Evolutionary conservation across 2,113 vertebrate genomes (phyloP).

Genomic region (Notiomystis cincta): DNA sequence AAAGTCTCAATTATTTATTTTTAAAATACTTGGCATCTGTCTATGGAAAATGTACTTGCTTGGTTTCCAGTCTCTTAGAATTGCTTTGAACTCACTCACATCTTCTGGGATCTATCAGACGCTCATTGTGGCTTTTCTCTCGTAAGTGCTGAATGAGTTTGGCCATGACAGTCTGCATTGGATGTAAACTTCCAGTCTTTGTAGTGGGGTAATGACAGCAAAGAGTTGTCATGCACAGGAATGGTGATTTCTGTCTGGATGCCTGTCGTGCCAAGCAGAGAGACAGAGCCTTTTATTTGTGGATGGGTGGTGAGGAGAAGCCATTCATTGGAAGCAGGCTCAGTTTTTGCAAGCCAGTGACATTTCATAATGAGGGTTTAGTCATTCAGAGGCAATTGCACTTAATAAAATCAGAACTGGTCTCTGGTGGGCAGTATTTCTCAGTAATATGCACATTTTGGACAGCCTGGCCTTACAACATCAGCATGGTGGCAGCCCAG

Average conservation of each 20-base stretch:
- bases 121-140: constrained; percentile 43
- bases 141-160: constrained; percentile 13
- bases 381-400: background rate
- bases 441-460: background rate
- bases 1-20: constrained; percentile 67
- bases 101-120: constrained; percentile 56
- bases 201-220: constrained; percentile 9
- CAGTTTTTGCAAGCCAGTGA: background rate
- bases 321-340: background rate
- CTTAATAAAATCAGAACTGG: constrained; percentile 8
- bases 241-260: constrained; percentile 13
- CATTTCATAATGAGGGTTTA: background rate
- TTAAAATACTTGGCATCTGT: constrained; percentile 56
- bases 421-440: constrained; percentile 6
- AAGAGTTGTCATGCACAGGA: background rate
- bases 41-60: constrained; percentile 45
- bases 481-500: background rate
- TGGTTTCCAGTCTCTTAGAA: constrained; percentile 39
- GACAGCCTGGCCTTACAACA: background rate
- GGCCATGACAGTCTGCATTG: background rate
- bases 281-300: background rate
- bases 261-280: background rate
- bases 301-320: background rate
- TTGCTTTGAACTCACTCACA: constrained; percentile 42
- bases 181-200: constrained; percentile 26